These are phyloP conservation scores for Uria aalge DNA, from an alignment of 2,113 vertebrate genomes.

Conservation along the genomic window DNA sequence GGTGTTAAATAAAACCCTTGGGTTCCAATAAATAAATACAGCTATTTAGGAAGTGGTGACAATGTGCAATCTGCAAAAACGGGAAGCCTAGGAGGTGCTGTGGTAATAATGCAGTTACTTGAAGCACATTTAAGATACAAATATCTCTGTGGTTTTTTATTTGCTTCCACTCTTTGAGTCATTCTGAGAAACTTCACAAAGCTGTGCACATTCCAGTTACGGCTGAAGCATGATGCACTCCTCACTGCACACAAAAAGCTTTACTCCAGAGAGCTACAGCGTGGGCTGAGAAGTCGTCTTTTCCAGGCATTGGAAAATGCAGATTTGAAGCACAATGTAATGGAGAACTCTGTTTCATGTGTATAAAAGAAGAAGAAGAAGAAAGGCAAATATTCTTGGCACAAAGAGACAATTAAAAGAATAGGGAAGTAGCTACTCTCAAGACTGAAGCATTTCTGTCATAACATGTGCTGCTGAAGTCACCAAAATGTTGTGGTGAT, in stretches of 20 bases:
- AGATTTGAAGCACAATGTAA: background rate
- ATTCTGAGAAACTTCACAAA: constrained; percentile 77
- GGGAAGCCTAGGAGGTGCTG: constrained; percentile 83
- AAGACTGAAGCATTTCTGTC: constrained; percentile 30
- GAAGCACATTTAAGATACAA: constrained; percentile 86
- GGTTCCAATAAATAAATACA: constrained; percentile 81
- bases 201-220: constrained; percentile 67
- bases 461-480: constrained; percentile 27
- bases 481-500: background rate
- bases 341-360: background rate
- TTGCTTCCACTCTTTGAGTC: constrained; percentile 76
- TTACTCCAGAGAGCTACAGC: background rate
- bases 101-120: constrained; percentile 92
- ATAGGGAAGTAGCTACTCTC: constrained; percentile 16
- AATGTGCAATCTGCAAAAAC: constrained; percentile 90
- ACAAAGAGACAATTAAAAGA: constrained; percentile 48
- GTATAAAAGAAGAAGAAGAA: constrained; percentile 11
- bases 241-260: background rate
- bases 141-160: constrained; percentile 83
- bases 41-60: constrained; percentile 88
- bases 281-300: background rate
- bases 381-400: constrained; percentile 6
- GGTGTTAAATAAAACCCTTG: constrained; percentile 60
- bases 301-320: background rate
- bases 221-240: constrained; percentile 14